These are phyloP conservation scores for Drosophila biarmipes DNA, from an alignment of 1,140 invertebrate genomes.

Conservation along the genomic window DNA sequence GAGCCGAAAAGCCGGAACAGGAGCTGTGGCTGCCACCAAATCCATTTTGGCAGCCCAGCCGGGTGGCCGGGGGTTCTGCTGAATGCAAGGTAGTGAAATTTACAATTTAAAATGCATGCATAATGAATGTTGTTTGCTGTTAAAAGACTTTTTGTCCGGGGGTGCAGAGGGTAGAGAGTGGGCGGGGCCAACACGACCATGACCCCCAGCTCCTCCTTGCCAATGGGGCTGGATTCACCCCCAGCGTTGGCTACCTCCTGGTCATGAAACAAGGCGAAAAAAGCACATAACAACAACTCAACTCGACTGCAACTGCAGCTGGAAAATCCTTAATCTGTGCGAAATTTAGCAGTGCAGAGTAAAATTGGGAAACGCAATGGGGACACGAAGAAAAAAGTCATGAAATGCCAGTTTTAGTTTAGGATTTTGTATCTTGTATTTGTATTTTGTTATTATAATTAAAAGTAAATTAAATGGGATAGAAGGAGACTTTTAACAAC, in stretches of 20 bases:
- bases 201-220: conserved; percentile 9
- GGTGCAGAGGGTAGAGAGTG: too few species aligned
- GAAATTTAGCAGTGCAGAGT: conserved; percentile 41
- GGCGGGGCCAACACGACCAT: conserved; percentile 20
- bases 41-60: conserved; percentile 38
- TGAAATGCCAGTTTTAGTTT: background rate
- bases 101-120: conserved; percentile 80
- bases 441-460: too few species aligned
- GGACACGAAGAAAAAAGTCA: background rate
- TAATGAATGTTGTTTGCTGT: conserved; percentile 71
- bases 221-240: background rate
- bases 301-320: conserved; percentile 31
- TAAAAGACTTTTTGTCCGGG: conserved; percentile 52
- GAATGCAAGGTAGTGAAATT: conserved; percentile 58
- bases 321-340: conserved; percentile 63
- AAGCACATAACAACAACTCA: conserved; percentile 42
- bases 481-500: too few species aligned
- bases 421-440: too few species aligned
- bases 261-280: conserved; percentile 25
- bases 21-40: conserved; percentile 49
- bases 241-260: background rate
- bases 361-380: conserved; percentile 6
- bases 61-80: background rate
- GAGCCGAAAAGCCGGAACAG: conserved; percentile 22
- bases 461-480: too few species aligned